Conservation (phyloP, 2,888 invertebrate species). For the Danaus chrysippus region DNA sequence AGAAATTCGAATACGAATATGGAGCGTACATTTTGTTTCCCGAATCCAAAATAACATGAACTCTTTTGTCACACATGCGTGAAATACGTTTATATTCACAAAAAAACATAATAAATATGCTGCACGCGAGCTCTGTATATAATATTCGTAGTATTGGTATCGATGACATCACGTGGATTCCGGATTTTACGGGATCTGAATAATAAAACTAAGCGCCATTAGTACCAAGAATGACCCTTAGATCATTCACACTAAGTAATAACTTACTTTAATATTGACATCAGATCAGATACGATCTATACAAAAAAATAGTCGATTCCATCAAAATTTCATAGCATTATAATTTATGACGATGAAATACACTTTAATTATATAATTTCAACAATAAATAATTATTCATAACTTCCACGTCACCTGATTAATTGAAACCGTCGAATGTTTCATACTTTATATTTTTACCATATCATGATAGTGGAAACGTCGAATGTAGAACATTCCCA, state of each 20-base stretch:
- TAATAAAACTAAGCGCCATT: conserved; percentile 27
- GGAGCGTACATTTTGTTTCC: background rate
- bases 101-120: conserved; percentile 27
- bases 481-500: too few relatives aligned
- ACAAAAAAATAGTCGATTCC: too few relatives aligned
- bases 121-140: conserved; percentile 21
- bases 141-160: conserved; percentile 26
- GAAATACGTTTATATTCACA: conserved; percentile 26
- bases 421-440: too few relatives aligned
- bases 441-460: too few relatives aligned
- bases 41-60: conserved; percentile 16
- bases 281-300: too few relatives aligned
- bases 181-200: conserved; percentile 23
- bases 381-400: too few relatives aligned
- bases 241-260: conserved; percentile 9
- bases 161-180: conserved; percentile 29
- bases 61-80: conserved; percentile 25
- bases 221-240: conserved; percentile 22
- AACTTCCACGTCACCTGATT: too few relatives aligned
- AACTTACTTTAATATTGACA: too few relatives aligned
- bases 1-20: background rate
- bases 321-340: too few relatives aligned
- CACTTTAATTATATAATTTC: too few relatives aligned
- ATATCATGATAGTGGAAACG: too few relatives aligned
- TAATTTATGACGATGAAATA: too few relatives aligned